Conservation (phyloP, 2,888 invertebrate genomes). For the Limnephilus lunatus region DNA sequence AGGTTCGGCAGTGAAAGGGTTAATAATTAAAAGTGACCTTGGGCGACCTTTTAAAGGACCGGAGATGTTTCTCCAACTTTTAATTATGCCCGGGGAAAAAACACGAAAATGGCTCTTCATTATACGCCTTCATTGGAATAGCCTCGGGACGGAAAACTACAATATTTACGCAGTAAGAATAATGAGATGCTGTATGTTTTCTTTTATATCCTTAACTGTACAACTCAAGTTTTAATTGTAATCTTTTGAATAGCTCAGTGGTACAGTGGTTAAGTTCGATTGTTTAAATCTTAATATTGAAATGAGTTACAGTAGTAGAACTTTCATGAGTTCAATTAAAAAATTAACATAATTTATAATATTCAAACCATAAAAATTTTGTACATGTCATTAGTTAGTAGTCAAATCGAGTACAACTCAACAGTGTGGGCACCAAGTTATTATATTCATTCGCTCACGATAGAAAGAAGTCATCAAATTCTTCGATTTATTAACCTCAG, state of each 20-base stretch:
- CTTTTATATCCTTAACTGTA: background rate
- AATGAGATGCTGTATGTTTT: background rate
- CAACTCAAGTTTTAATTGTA: background rate
- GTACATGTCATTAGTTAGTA: too few species aligned
- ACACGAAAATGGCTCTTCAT: slow-evolving; percentile 21
- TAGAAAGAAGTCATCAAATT: too few species aligned
- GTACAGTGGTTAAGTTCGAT: background rate
- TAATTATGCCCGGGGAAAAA: slow-evolving; percentile 30
- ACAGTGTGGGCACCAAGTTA: too few species aligned
- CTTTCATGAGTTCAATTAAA: background rate
- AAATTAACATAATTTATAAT: too few species aligned
- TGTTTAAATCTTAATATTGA: background rate
- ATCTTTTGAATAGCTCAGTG: background rate
- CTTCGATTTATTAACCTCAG: too few species aligned
- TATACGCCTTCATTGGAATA: slow-evolving; percentile 18
- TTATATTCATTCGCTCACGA: too few species aligned
- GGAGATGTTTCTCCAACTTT: slow-evolving; percentile 39
- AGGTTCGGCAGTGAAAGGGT: slow-evolving; percentile 40
- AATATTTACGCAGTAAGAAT: background rate
- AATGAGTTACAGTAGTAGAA: background rate
- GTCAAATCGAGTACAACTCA: too few species aligned
- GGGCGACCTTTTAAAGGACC: slow-evolving; percentile 18
- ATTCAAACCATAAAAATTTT: too few species aligned
- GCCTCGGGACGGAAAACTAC: background rate
- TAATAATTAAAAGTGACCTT: slow-evolving; percentile 48